phyloP scores from a whole-genome alignment of 1,140 invertebrate genomes.

The Pseudomyrmex cubaensis region DNA sequence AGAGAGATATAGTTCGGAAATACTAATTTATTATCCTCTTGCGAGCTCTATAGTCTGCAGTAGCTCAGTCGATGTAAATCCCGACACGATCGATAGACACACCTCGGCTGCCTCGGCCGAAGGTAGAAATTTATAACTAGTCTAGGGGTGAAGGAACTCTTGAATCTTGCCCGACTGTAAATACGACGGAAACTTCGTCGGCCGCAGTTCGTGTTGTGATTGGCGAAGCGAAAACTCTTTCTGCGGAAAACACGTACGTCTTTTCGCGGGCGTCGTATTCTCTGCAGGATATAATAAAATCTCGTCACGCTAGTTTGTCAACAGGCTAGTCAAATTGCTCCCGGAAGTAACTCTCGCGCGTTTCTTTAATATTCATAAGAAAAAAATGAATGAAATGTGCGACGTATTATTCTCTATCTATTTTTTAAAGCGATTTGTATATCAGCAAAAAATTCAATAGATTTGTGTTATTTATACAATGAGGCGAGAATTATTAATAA shows the following conservation, averaged over 20 bases:
- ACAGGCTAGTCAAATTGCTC: not conserved
- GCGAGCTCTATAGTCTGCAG: conserved; percentile 32
- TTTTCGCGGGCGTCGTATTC: conserved; percentile 19
- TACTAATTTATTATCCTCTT: conserved; percentile 79
- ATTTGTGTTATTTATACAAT: not conserved
- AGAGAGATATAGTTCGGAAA: conserved; percentile 60
- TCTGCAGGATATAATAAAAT: conserved; percentile 18
- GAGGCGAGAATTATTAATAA: not conserved
- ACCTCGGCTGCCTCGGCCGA: conserved; percentile 72
- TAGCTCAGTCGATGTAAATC: conserved; percentile 79
- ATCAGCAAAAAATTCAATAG: not conserved
- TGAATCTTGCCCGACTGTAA: conserved; percentile 67
- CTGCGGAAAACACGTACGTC: conserved; percentile 1
- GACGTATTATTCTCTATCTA: no score
- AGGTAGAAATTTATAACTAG: conserved; percentile 78
- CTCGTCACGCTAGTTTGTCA: not conserved
- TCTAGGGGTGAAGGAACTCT: conserved; percentile 82
- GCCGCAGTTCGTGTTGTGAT: conserved; percentile 46
- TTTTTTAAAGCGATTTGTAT: no score
- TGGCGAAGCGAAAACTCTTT: conserved; percentile 46
- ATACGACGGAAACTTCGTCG: conserved; percentile 65
- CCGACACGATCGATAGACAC: conserved; percentile 78
- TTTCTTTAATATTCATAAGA: not conserved
- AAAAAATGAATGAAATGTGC: no score
- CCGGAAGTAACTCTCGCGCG: not conserved